Evolutionary conservation across 2,888 invertebrate species (phyloP), one percentile per base, ranked within the genome.

Genomic region (Busseola fusca): DNA sequence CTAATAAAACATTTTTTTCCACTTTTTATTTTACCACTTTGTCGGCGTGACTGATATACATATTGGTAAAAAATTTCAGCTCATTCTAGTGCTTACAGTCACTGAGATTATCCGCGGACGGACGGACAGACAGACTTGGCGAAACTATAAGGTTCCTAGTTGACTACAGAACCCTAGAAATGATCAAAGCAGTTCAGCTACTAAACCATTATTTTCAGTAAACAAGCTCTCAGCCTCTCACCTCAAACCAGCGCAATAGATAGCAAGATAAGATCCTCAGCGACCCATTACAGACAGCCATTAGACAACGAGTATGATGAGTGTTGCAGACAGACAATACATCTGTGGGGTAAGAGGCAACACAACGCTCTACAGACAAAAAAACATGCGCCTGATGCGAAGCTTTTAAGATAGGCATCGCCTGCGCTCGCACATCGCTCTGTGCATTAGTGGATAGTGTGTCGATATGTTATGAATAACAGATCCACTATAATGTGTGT

Each of bases 341-440:
- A 72, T 52, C 72, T 75, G 75, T 74, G 71, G 72, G 59, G 64
- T 59, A 65, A 76, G 64, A 67, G 54, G 30, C 71, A 73, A 62
- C 74, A 69, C 72, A 79, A 73, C 30, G 67, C 30, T 21, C 21
- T 30, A 72, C 74, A 72, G 81, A 76, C 79, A 84, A 83, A 78
- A 74, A 79, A 77, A 79, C 83, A 82, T 18, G 34, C 64, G 18
- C 42, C 67, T 63, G 37, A 81, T 81, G 76, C 80, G 72, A 86
- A 82, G 85, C 89, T 89, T 89, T 89, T 89, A 89, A 89, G 88
- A 89, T 89, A 87, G 68, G 60, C 83, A 89, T 89, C 88, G 67
- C 45, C 16, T 63, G 71, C 64, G 74, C 69, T 58, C 56, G 72
- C 62, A 58, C 67, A 64, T 5, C 84, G 81, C 72, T 67, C 58